These are phyloP conservation scores for Deilephila porcellus DNA, from an alignment of 2,888 invertebrate species.

Conservation along the genomic window DNA sequence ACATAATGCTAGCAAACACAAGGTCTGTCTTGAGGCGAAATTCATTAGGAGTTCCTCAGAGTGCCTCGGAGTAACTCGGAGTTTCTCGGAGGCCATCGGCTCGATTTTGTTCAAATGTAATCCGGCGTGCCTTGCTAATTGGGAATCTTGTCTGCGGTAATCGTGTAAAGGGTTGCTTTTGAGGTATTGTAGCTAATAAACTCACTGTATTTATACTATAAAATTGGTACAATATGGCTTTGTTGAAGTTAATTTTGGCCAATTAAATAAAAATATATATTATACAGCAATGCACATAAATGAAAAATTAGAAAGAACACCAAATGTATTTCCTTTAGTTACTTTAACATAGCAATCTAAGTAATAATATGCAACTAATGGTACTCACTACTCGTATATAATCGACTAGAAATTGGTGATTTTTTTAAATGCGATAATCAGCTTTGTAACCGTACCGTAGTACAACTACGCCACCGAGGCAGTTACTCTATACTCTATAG, in stretches of 20 bases:
- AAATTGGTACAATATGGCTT: background rate
- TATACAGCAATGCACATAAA: background rate
- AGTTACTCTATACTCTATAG: too few relatives aligned
- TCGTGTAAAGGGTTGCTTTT: constrained; percentile 31
- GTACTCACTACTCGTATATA: too few relatives aligned
- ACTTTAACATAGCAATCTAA: too few relatives aligned
- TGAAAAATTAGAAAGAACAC: too few relatives aligned
- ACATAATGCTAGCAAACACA: constrained; percentile 50
- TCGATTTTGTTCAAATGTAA: constrained; percentile 35
- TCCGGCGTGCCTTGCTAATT: constrained; percentile 49
- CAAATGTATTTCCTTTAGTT: too few relatives aligned
- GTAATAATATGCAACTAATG: too few relatives aligned
- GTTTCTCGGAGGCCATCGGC: constrained; percentile 11
- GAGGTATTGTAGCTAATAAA: constrained; percentile 5
- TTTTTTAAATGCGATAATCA: too few relatives aligned
- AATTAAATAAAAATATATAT: background rate
- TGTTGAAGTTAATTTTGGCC: background rate
- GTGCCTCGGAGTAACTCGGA: constrained; percentile 21
- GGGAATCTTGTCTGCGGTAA: constrained; percentile 53
- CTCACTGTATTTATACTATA: constrained; percentile 5
- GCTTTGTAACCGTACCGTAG: too few relatives aligned
- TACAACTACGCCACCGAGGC: too few relatives aligned
- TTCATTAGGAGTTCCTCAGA: constrained; percentile 57
- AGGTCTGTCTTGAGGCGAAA: constrained; percentile 65
- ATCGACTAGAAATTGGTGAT: too few relatives aligned